Conservation (phyloP, 2,797 vertebrate species). For the Cephalopachus bancanus region DNA sequence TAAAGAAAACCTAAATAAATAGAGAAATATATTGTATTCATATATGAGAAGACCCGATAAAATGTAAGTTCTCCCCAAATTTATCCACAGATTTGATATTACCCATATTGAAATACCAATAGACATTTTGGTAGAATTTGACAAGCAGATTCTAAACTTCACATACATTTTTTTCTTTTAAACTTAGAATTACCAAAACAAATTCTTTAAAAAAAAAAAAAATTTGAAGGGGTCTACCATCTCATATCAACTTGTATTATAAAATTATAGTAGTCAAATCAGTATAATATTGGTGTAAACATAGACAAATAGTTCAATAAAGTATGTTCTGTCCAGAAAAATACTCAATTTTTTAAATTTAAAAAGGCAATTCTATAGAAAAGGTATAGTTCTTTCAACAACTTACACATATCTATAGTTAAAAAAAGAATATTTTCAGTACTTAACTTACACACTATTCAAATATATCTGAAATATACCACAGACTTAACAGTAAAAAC, state of each 20-base stretch:
- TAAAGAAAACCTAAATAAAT: background rate
- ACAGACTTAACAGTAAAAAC: slow-evolving; percentile 5
- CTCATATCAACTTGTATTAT: background rate
- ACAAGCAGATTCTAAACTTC: background rate
- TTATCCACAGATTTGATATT: background rate
- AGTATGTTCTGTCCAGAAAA: background rate
- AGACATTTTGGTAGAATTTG: background rate
- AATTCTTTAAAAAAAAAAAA: background rate
- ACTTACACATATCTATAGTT: background rate
- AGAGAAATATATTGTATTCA: background rate
- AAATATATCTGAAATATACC: background rate
- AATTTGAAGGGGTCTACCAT: background rate
- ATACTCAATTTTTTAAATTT: background rate
- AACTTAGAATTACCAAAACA: background rate
- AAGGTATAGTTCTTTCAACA: background rate
- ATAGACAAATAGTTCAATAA: background rate
- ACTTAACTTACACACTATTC: background rate
- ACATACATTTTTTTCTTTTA: background rate
- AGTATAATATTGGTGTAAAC: background rate
- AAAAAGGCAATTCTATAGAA: background rate
- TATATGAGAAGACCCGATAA: background rate
- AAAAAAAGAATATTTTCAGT: background rate
- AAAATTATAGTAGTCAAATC: background rate
- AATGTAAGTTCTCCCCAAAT: background rate
- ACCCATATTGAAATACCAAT: background rate